phyloP scores from a whole-genome alignment of 2,797 vertebrate genomes.

The Gallinago stenura region DNA sequence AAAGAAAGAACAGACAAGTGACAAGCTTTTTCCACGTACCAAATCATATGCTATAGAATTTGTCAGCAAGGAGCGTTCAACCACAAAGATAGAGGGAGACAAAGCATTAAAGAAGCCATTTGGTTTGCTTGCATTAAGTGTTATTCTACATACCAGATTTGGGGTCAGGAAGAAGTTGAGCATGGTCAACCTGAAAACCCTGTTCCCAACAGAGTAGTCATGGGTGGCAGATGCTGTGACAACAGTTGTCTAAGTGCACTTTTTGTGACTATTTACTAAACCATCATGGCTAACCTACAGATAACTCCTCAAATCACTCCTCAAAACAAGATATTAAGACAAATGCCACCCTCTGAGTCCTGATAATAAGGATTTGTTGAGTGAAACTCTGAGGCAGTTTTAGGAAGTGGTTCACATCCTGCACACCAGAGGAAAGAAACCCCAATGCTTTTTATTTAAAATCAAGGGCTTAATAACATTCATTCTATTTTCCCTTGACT shows the following conservation, averaged over 20 bases:
- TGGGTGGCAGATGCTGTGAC: not conserved
- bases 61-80: not conserved
- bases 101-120: not conserved
- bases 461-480: not conserved
- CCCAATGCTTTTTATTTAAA: not conserved
- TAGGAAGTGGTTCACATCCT: not conserved
- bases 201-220: not conserved
- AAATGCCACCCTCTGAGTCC: not conserved
- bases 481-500: not conserved
- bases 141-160: not conserved
- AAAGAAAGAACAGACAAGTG: not conserved
- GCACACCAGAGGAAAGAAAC: accelerated
- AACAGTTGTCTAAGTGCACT: not conserved
- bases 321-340: not conserved
- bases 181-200: not conserved
- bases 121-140: not conserved
- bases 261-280: not conserved
- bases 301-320: not conserved
- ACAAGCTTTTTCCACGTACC: not conserved
- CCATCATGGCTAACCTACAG: not conserved
- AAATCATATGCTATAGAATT: not conserved
- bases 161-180: not conserved
- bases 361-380: not conserved
- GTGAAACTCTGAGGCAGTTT: not conserved
- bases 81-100: not conserved